A percentile compares a stretch with the other conserved stretches of the same genome.
Evolutionary conservation across 2,113 vertebrate genomes (phyloP).

Genomic region (Gnathonemus echidnorhynchus): DNA sequence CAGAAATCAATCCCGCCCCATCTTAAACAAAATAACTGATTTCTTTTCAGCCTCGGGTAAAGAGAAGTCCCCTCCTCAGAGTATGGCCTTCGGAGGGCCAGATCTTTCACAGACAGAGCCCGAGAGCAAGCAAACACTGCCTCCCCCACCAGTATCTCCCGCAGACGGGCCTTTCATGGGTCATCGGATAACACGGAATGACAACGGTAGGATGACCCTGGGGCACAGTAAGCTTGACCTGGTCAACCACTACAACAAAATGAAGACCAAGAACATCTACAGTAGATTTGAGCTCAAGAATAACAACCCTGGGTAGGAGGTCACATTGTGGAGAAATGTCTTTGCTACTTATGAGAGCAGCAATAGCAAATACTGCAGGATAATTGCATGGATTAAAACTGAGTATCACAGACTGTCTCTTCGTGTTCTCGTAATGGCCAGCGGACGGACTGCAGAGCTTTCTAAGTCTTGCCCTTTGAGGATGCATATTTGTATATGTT

Average conservation of each 20-base stretch:
- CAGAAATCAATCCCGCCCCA: slow-evolving; percentile 35
- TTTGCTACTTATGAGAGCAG: neutral
- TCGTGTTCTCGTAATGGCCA: neutral
- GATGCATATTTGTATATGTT: neutral
- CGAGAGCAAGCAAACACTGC: slow-evolving; percentile 52
- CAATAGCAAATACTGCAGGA: neutral
- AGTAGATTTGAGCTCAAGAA: slow-evolving; percentile 79
- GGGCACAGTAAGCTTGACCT: slow-evolving; percentile 95
- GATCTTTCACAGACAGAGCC: slow-evolving; percentile 51
- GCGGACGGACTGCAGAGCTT: neutral
- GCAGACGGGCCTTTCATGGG: neutral
- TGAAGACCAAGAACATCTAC: slow-evolving; percentile 76
- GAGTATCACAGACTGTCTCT: neutral
- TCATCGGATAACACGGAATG: slow-evolving; percentile 38
- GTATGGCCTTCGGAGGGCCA: slow-evolving; percentile 41
- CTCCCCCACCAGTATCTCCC: slow-evolving; percentile 37
- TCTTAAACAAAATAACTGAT: slow-evolving; percentile 54
- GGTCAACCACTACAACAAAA: slow-evolving; percentile 88
- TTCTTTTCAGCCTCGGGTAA: slow-evolving; percentile 39
- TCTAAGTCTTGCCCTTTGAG: neutral
- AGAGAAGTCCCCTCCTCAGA: slow-evolving; percentile 38
- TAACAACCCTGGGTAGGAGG: slow-evolving; percentile 20
- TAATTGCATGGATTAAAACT: neutral
- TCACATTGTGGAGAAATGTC: neutral
- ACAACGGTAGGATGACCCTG: slow-evolving; percentile 79